phyloP scores from a whole-genome alignment of 2,113 vertebrate species.

The Micromys minutus region DNA sequence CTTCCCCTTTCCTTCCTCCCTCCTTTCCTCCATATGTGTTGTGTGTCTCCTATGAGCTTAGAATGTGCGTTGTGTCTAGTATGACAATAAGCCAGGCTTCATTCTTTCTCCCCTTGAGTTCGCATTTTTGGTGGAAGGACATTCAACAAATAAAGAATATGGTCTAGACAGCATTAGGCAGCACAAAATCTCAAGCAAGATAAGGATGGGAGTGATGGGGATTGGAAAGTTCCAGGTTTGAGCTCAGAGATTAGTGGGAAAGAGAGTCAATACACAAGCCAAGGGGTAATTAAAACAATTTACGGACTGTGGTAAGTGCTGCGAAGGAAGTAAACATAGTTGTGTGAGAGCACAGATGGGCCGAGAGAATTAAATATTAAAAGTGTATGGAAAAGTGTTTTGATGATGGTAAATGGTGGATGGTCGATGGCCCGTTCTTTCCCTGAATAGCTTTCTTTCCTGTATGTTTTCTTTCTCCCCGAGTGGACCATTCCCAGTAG shows the following conservation, averaged over 20 bases:
- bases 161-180: background rate
- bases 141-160: background rate
- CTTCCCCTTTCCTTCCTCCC: too few species aligned
- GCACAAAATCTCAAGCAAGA: conserved; percentile 4
- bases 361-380: conserved; percentile 50
- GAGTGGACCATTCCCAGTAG: background rate
- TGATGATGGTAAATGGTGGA: conserved; percentile 10
- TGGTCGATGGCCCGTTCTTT: conserved; percentile 9
- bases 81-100: background rate
- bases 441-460: conserved; percentile 8
- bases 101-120: background rate
- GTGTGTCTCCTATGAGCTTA: background rate
- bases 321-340: background rate
- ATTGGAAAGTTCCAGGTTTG: background rate
- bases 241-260: conserved; percentile 3
- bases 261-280: conserved; percentile 29
- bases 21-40: background rate
- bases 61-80: background rate
- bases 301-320: background rate
- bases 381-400: conserved; percentile 1
- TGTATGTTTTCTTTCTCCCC: conserved; percentile 23
- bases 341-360: conserved; percentile 31
- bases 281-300: conserved; percentile 61
- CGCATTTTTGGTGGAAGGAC: background rate
- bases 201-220: background rate